phyloP scores from a whole-genome alignment of 1,140 invertebrate genomes.

The Ruditapes philippinarum region DNA sequence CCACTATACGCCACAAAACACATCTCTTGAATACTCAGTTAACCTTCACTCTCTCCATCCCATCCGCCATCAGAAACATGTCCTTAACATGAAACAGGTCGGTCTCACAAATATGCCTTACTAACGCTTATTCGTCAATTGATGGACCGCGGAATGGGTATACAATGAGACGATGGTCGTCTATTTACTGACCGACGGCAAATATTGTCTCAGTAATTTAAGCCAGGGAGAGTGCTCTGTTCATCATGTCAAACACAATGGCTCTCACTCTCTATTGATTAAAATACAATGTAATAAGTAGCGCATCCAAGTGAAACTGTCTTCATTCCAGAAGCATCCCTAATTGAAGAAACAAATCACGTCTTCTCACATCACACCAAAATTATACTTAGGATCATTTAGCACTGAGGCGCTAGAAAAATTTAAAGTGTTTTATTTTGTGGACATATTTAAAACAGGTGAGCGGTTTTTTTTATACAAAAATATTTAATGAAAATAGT shows the following conservation, averaged over 20 bases:
- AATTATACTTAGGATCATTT: no score
- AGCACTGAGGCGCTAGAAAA: no score
- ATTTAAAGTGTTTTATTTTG: no score
- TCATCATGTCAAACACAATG: neutral
- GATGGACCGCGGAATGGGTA: neutral
- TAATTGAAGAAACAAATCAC: constrained; percentile 9
- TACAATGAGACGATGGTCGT: neutral
- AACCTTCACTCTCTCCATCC: no score
- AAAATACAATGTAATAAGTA: constrained; percentile 1
- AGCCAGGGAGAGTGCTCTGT: neutral
- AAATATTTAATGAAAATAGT: no score
- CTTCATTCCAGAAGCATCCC: neutral
- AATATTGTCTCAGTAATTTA: constrained; percentile 1
- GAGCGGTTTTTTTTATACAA: no score
- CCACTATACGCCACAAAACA: no score
- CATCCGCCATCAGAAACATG: no score
- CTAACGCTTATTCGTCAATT: neutral
- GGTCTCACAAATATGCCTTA: neutral
- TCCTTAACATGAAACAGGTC: no score
- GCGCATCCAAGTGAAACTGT: neutral
- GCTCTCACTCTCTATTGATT: constrained; percentile 17
- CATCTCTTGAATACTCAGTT: no score
- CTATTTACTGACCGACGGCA: neutral
- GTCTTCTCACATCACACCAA: no score
- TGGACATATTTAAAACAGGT: no score